These are phyloP conservation scores for Argyresthia albistria DNA, from an alignment of 2,888 invertebrate species.

Conservation along the genomic window DNA sequence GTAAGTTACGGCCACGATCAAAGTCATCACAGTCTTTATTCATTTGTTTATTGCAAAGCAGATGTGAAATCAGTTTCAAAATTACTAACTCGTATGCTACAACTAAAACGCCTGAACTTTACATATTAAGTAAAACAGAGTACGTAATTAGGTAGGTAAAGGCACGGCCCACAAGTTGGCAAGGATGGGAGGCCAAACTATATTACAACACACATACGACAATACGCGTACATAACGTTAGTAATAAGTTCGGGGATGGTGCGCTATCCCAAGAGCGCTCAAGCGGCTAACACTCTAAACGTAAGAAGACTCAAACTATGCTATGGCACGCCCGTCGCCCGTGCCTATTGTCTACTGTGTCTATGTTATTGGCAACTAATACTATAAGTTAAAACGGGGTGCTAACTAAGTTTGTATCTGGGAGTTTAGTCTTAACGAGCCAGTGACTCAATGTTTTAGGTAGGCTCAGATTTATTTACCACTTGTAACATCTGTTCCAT, in stretches of 20 bases:
- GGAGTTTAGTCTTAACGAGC: slow-evolving; percentile 42
- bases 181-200: not conserved
- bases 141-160: not conserved
- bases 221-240: too few species aligned
- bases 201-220: not conserved
- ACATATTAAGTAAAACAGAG: not conserved
- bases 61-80: too few species aligned
- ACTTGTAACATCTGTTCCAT: slow-evolving; percentile 7
- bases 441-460: slow-evolving; percentile 46
- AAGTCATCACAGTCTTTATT: too few species aligned
- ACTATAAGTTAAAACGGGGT: too few species aligned
- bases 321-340: not conserved
- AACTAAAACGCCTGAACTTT: not conserved
- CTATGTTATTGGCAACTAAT: slow-evolving; percentile 16
- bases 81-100: too few species aligned
- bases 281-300: not conserved
- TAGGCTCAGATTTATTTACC: slow-evolving; percentile 26
- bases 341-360: slow-evolving; percentile 17
- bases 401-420: slow-evolving; percentile 23
- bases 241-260: too few species aligned
- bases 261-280: too few species aligned
- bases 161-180: not conserved
- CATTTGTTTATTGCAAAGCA: too few species aligned
- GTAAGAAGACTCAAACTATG: not conserved
- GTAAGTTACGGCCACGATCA: too few species aligned